phyloP scores from a whole-genome alignment of 2,888 invertebrate species.

The Nymphalis urticae region DNA sequence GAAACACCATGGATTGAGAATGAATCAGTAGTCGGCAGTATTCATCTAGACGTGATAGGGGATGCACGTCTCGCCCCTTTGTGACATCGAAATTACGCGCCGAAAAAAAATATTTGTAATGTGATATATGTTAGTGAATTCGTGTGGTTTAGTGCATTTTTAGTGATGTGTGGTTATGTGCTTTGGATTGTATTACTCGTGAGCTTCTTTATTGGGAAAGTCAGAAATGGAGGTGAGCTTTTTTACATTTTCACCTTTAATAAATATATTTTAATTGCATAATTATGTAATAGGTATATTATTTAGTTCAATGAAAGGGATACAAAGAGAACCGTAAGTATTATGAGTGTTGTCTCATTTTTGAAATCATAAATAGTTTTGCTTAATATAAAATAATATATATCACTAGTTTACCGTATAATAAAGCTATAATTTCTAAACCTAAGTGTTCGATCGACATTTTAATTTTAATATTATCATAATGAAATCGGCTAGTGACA shows the following conservation, averaged over 20 bases:
- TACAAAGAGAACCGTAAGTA: too few relatives aligned
- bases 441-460: too few relatives aligned
- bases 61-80: conserved; percentile 34
- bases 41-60: conserved; percentile 45
- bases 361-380: too few relatives aligned
- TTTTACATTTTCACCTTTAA: neutral
- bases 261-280: neutral
- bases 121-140: conserved; percentile 8
- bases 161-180: conserved; percentile 65
- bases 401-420: too few relatives aligned
- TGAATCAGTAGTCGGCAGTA: conserved; percentile 48
- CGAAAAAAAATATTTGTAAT: conserved; percentile 22
- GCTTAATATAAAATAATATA: too few relatives aligned
- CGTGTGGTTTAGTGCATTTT: conserved; percentile 33
- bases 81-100: conserved; percentile 20
- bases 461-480: too few relatives aligned
- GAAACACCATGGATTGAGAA: conserved; percentile 31
- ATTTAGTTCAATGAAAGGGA: too few relatives aligned
- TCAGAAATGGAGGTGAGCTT: conserved; percentile 66
- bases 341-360: too few relatives aligned
- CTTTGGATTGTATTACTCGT: conserved; percentile 56
- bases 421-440: too few relatives aligned
- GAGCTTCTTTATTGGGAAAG: conserved; percentile 55
- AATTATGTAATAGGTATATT: too few relatives aligned
- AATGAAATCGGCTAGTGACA: too few relatives aligned